Evolutionary conservation across 2,797 vertebrate species (phyloP), one percentile per base, ranked within the genome.

Genomic region (Ctenosaura bakeri): DNA sequence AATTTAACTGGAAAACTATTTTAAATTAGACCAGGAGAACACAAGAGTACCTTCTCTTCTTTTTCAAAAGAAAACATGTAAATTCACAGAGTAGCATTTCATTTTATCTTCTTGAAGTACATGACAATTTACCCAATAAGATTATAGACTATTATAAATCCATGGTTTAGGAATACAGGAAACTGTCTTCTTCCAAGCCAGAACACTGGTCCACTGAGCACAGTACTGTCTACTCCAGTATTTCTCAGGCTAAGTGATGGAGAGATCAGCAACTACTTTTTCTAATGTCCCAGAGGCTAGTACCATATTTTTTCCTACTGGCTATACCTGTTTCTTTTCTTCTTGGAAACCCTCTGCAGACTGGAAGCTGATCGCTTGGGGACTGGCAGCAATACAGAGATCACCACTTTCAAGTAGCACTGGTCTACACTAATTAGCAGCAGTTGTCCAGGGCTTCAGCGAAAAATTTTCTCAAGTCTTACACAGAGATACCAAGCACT

Each of bases 11-110:
- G 24, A 42, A 81, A 29, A 22, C 35, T 50, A 77, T 54, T 88
- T 71, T 73, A 83, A 42, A 0, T 6, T 38, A 82, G n/a, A 73
- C 88, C 89, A 50, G 85, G 62, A 90, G 22, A 87, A 20, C 74
- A 50, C 66, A 93, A 20, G 9, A 18, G 10, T 8, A 64, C 8
- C 54, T 7, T 88, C 46, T 32, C 8, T 16, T 3, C 16, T 89
- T 82, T 87, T 56, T 87, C 16, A 77, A 14, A 54, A 78, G 52
- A 86, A 54, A 16, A 62, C 13, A 8, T 32, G 9, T 24, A 32
- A 85, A 35, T 59, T 76, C 29, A 64, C 46, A 83, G 32, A 76
- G 59, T 50, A 42, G 13, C 24, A 62, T 76, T 83, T 83, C 50
- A 14, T 4, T 6, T 64, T 12, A n/a, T 88, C 7, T 59, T 88